These are phyloP conservation scores for Calypte anna DNA, from an alignment of 2,113 vertebrate species.

Conservation along the genomic window DNA sequence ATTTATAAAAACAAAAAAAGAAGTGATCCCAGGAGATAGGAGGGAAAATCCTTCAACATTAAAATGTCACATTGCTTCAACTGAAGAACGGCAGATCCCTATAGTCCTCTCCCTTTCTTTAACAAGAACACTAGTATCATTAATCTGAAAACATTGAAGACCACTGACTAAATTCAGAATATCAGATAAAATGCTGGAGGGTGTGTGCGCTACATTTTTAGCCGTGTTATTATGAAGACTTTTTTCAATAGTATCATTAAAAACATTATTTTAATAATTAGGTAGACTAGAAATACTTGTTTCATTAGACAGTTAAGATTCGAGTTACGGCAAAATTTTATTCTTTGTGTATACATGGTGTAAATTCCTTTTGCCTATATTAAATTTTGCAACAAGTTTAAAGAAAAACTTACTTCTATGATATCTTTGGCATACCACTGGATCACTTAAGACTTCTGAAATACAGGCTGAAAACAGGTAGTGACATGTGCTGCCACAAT, in stretches of 20 bases:
- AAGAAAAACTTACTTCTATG: background rate
- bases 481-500: background rate
- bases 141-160: background rate
- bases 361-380: background rate
- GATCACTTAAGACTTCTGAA: background rate
- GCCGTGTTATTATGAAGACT: background rate
- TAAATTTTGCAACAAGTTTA: background rate
- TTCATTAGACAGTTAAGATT: background rate
- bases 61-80: background rate
- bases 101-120: too few relatives aligned
- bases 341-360: background rate
- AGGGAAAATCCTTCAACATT: background rate
- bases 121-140: background rate
- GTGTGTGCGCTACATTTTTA: background rate
- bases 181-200: background rate
- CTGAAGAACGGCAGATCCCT: background rate
- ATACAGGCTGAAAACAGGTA: background rate
- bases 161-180: background rate
- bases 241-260: background rate
- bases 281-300: background rate
- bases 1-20: background rate
- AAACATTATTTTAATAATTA: background rate
- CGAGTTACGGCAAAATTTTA: background rate
- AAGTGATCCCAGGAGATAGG: background rate
- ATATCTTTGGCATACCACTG: background rate